These are phyloP conservation scores for Sander vitreus DNA, from an alignment of 2,113 vertebrate species.

Conservation along the genomic window DNA sequence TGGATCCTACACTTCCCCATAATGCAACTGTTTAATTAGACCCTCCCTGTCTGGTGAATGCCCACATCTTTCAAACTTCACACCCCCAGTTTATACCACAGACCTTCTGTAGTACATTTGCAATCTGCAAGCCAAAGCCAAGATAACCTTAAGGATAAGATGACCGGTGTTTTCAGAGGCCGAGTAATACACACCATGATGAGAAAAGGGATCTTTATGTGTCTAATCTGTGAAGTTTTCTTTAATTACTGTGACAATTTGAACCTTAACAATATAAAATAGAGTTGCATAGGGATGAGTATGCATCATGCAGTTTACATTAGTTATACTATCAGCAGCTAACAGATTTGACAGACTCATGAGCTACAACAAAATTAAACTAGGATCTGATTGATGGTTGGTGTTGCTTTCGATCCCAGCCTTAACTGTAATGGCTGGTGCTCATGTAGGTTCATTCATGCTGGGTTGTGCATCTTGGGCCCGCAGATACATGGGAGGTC, in stretches of 20 bases:
- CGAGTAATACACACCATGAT: background rate
- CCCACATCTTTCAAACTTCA: background rate
- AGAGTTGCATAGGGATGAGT: background rate
- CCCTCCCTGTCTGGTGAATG: background rate
- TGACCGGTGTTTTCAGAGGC: background rate
- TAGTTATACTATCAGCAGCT: background rate
- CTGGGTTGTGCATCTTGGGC: constrained; percentile 60
- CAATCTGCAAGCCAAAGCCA: background rate
- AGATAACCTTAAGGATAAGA: background rate
- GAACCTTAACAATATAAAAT: background rate
- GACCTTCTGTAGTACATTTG: background rate
- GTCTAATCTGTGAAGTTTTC: background rate
- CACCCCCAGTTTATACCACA: background rate
- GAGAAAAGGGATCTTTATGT: background rate
- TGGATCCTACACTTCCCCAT: background rate
- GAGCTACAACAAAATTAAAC: constrained; percentile 48
- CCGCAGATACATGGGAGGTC: constrained; percentile 69
- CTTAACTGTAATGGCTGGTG: constrained; percentile 1
- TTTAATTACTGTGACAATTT: background rate
- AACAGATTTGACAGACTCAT: constrained; percentile 16
- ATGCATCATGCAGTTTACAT: background rate
- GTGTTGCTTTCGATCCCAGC: constrained; percentile 23
- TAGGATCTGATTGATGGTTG: constrained; percentile 15
- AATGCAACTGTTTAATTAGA: background rate
- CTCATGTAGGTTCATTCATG: constrained; percentile 43